Evolutionary conservation across 2,797 vertebrate genomes (phyloP), one percentile per base, ranked within the genome.

Genomic region (Scarus forsteni): DNA sequence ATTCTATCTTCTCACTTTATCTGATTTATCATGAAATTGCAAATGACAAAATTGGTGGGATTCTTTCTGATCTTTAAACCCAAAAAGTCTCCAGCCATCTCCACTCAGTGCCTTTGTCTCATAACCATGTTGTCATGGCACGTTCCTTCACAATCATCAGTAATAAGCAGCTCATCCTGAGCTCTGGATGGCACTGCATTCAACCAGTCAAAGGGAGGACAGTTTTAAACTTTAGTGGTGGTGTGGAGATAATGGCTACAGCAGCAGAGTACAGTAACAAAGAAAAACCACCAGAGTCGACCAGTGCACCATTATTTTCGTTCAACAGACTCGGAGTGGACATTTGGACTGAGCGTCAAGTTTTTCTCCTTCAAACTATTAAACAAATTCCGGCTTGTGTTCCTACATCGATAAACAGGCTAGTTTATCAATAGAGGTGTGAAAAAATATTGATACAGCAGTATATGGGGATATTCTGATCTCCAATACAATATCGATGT

Each of bases 261-360:
- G 79, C 66, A 53, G 64, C 39, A 70, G 77, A 70, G 60, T 66
- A 74, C 63, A 58, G 56, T 11, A 65, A 61, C 34, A 10, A 43
- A 66, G 40, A 54, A 19, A 48, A 63, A 60, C 10, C 15, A 56
- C 18, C 63, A 58, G 65, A 65, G 65, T 18, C 27, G 39, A 69
- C 52, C 54, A 73, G 60, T 59, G 64, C 65, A 56, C 45, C 6
- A n/a, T 46, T 5, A 1, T 45, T 60, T 46, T 65, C 27, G 16
- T 48, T 62, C 60, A 13, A 43, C 43, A 55, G 39, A 7, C 43
- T 69, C 43, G 50, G 10, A 60, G 62, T 45, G 75, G 71, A 68
- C 16, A 13, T 60, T 51, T 52, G 49, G 66, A 68, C 15, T 0
- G 1, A 65, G 60, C 35, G 67, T 15, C 45, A 34, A 64, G 53